Base-by-base conservation (phyloP, 2,888 invertebrate species). In the Cerastis rubricosa region DNA sequence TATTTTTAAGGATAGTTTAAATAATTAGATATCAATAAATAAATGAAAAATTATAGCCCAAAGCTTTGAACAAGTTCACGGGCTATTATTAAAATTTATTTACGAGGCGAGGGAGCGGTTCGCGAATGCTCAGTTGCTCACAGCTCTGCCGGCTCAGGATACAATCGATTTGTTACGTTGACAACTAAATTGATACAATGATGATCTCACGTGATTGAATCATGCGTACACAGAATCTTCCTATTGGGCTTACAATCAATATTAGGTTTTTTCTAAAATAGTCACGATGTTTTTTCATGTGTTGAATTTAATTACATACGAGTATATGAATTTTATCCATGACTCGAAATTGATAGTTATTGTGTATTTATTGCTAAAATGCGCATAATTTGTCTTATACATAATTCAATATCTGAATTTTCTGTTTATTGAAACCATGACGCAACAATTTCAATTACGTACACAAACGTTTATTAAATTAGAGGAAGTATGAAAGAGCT, bases 1-100 rank as follows among this genome's bases (percentile, higher is more conserved):
- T 95, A 95, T 96, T 95, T 96, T 96, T 93, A 92, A 94, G 93
- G 93, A 91, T 91, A 91, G 90, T 89, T 91, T 91, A 91, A 91
- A 90, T 91, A 90, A 91, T 91, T 91, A 92, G 90, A 90, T 91
- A 92, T 92, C 91, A 89, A 91, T 92, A 91, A 90, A 89, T 90
- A 90, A 92, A 90, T 92, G 90, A 91, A 92, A 92, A 92, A 92
- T 92, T 88, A 90, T 89, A 89, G 89, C 88, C 87, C 87, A 85
- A 85, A 85, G 87, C 83, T 90, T 83, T 88, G 85, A 88, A 88
- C 80, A 81, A 85, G 84, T 88, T 84, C 76, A 82, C 76, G 83
- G 76, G 84, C 86, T 89, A 83, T 88, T 86, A 91, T 91, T 91
- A 91, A 89, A 85, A 88, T 87, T 89, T 87, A 91, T 90, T 90